Base-by-base conservation (phyloP, 2,797 vertebrate species). In the Typhlichthys eigenmanni region DNA sequence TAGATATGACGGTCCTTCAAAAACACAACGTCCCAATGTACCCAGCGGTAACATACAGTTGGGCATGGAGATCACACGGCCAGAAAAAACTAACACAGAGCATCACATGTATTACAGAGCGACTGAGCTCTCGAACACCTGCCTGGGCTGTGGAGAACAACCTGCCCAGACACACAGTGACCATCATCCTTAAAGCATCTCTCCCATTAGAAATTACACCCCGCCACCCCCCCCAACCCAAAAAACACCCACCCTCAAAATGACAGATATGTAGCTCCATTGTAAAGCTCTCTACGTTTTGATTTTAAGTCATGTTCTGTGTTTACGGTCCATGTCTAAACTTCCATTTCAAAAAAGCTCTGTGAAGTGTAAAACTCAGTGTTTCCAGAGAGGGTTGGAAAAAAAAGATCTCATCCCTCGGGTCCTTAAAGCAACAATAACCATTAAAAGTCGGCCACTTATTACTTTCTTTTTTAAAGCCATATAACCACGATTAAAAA, bases 381-480 rank as follows among this genome's bases (percentile, higher is more conserved):
- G 92, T 93, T 91, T 91, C 82, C 83, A 91, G 87, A 88, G 76
- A 89, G 81, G 82, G 75, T 66, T 80, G 64, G 82, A 86, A 81
- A 85, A 82, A 85, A 82, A 79, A 17, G 65, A n/a, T 6, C 62
- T 6, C 13, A 68, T 80, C 86, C 72, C 82, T 78, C 80, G 48
- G 76, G 86, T 83, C 84, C 85, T 89, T 93, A 92, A 92, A 93
- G 88, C 91, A 91, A 89, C 85, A 85, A 90, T 86, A 91, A 89
- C 89, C 87, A 85, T 89, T 87, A 88, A 85, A 83, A 43, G 7
- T 90, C 86, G 84, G 88, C 89, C 87, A 91, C 89, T 91, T 92
- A 91, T 90, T 92, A 92, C 89, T 88, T 85, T 29, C 78, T 87
- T 93, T 87, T 59, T 80, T 94, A 94, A 93, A 94, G 92, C 92